Base-by-base conservation (phyloP, 2,888 invertebrate species). In the Amiota mariae region DNA sequence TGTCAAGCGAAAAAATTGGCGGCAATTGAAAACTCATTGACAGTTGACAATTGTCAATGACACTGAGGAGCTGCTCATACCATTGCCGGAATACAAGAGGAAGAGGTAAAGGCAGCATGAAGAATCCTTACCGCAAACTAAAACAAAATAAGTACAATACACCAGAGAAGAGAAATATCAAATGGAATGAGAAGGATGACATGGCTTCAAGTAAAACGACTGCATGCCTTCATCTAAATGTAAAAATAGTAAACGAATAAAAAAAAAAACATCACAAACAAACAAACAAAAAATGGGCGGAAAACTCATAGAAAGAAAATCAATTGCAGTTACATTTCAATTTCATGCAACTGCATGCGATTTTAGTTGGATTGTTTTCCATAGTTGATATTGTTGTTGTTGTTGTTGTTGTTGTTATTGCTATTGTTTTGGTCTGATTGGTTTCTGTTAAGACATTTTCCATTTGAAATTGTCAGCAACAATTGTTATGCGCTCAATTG, bases 391-490 rank as follows among this genome's bases (percentile, higher is more conserved):
- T 36, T 74, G 57, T 71, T 72, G 73, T 68, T 18, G 20, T 47
- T 77, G 70, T 76, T 74, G 57, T 68, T 73, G 73, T n/a, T 12
- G 83, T 85, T 76, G 73, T 78, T 75, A 72, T 76, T 68, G 20
- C 4, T 59, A 49, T 36, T 64, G 15, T 71, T 61, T 47, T 56
- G 73, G 1, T 36, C 70, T 74, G 78, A 75, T 68, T 68, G 67
- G 51, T 54, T 68, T 68, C 67, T 46, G 78, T 82, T 77, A 80
- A 83, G 81, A 85, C 85, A 79, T 83, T 84, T 83, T 80, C 81
- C 79, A 83, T 83, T 85, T 82, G 82, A 85, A 83, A 85, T 83
- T 83, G 85, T 83, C 84, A 82, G 77, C 81, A 77, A 79, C 84
- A 84, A 83, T 83, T 84, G 83, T 81, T 83, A 80, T 82, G 15